Evolutionary conservation across 2,888 invertebrate genomes (phyloP), one percentile per base, ranked within the genome.

Genomic region (Aphelenchoides bicaudatus): DNA sequence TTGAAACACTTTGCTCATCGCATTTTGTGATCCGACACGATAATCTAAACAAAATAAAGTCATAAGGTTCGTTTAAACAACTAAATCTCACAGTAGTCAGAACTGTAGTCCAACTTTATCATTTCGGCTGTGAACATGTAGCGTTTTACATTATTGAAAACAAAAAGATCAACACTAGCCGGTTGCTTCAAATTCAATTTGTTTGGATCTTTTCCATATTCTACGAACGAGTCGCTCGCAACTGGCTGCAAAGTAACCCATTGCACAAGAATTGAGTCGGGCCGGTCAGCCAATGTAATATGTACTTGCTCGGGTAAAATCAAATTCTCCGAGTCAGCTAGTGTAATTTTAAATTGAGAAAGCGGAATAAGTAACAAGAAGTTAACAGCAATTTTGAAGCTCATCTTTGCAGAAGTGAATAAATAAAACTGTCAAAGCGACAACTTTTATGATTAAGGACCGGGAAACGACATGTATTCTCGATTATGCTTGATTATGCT

Each of bases 1-100:
- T 77, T 84, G 85, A 80, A 87, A 91, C 71, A 85, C 67, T 31
- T 86, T 84, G 0, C 91, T 91, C 91, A 90, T 91, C 0, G 90
- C 90, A 6, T 8, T 79, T 61, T 74, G 72, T 3, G 59, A 61
- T 1, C 81, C 81, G 57, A 80, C 81, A 55, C 74, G 73, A 53
- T 75, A 75, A 34, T 66, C 73, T n/a, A n/a, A 21, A 21, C 37
- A 0, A 6, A 2, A 30, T 23, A 19, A 37, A 39, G 25, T 1
- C 16, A 16, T 27, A n/a, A 16, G 34, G 19, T 5, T 4, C 16
- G n/a, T 34, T 55, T 5, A 51, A 55, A 29, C 21, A 10, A 27
- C 2, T 27, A 30, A 30, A 34, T 48, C 52, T n/a, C 43, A 71
- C 73, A 68, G 55, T 75, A 75, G 23, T 61, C 63, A 0, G 71